Evolutionary conservation across 2,888 invertebrate species (phyloP), one percentile per base, ranked within the genome.

Genomic region (Cancer borealis): DNA sequence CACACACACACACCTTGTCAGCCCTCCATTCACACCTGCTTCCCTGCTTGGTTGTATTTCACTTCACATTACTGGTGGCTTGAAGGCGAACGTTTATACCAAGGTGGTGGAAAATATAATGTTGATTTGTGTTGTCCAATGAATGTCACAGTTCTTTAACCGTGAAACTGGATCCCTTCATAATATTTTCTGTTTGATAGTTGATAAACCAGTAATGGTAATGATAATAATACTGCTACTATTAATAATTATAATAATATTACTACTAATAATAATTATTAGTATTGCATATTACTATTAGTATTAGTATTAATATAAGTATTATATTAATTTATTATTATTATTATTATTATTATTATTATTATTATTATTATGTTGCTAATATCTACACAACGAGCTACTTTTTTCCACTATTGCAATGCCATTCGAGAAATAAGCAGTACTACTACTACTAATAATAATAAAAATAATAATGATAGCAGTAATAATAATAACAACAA

Each of bases 1-100:
- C 30, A 79, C 79, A 79, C 79, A 79, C 79, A 79, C 79, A 79
- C 26, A 79, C 79, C n/a, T n/a, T 66, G 66, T 21, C n/a, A 66
- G n/a, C 21, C 66, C 6, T n/a, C 6, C n/a, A 21, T 66, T 66
- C 66, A 66, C 66, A 66, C n/a, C 66, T 66, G n/a, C n/a, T 66
- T 66, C 6, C 2, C 66, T 4, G 4, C n/a, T 66, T 14, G 66
- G 66, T 66, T 66, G 21, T 66, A 66, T n/a, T n/a, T 66, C 66
- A 21, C 66, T 6, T 4, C 66, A 6, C 6, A n/a, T 66, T 21
- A n/a, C n/a, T 66, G 1, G n/a, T 6, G 0, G 66, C 3, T 14
- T 66, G 66, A 21, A 66, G 66, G n/a, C n/a, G 66, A n/a, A n/a
- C 14, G n/a, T 21, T n/a, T 66, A 6, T 6, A n/a, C 66, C n/a